Evolutionary conservation across 2,113 vertebrate genomes (phyloP).

Genomic region (Recurvirostra avosetta): DNA sequence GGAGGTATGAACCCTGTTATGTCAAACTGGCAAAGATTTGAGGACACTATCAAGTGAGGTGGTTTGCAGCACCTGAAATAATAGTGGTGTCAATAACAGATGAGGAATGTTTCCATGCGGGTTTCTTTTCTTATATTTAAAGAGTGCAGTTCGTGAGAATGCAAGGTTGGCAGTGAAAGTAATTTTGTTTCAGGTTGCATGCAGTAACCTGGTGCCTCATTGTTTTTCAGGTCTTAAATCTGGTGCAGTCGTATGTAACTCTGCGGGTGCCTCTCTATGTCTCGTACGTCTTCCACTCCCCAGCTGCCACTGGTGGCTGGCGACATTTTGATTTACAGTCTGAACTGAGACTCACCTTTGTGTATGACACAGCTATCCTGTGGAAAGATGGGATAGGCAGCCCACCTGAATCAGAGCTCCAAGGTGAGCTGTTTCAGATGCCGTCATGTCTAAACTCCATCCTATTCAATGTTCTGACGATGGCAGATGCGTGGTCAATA

Average conservation of each 20-base stretch:
- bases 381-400: conserved; percentile 81
- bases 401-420: conserved; percentile 77
- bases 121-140: not conserved
- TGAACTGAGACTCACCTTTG: conserved; percentile 79
- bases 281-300: conserved; percentile 80
- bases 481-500: not conserved
- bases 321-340: conserved; percentile 82
- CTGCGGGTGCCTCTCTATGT: conserved; percentile 74
- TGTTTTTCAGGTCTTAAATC: conserved; percentile 73
- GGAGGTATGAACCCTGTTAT: not conserved
- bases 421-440: conserved; percentile 52
- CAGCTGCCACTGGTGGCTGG: conserved; percentile 75
- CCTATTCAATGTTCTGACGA: not conserved
- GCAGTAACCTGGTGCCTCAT: not conserved
- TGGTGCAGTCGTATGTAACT: conserved; percentile 78
- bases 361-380: conserved; percentile 79
- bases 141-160: not conserved
- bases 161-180: not conserved
- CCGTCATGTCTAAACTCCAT: not conserved
- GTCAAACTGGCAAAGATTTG: not conserved
- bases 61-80: not conserved
- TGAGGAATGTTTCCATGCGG: not conserved
- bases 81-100: not conserved
- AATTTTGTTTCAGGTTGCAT: not conserved
- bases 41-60: not conserved